Evolutionary conservation across 2,888 invertebrate species (phyloP).

Genomic region (Pristionchus entomophagus): DNA sequence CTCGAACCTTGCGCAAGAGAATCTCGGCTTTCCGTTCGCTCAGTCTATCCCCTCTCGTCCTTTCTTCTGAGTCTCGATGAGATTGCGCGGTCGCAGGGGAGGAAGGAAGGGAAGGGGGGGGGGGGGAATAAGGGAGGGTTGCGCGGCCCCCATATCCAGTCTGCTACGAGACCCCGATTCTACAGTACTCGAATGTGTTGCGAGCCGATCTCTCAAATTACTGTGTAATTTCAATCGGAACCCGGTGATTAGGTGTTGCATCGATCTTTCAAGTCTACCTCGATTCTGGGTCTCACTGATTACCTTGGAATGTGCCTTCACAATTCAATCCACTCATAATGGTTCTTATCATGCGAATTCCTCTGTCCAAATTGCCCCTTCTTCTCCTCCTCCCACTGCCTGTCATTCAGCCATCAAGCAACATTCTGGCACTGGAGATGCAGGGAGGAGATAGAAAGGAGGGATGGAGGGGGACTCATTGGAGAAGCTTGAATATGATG

Average conservation of each 20-base stretch:
- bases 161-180: neutral
- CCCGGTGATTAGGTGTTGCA: neutral
- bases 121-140: neutral
- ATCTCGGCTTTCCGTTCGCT: slow-evolving; percentile 18
- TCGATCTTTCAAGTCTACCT: neutral
- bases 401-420: slow-evolving; percentile 33
- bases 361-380: slow-evolving; percentile 1
- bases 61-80: slow-evolving; percentile 20
- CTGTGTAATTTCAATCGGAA: neutral
- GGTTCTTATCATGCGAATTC: neutral
- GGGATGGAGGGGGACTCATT: neutral
- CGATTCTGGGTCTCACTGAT: neutral
- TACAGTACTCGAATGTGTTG: neutral
- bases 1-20: neutral
- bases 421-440: slow-evolving; percentile 34
- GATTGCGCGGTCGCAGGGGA: slow-evolving; percentile 20
- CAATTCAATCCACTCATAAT: neutral
- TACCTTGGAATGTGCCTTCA: too few species aligned
- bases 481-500: slow-evolving; percentile 31
- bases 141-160: neutral
- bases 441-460: neutral
- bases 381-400: neutral
- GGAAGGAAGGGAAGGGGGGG: neutral
- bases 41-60: neutral
- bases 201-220: neutral